Evolutionary conservation across 1,140 invertebrate species (phyloP).

Genomic region (Microplitis demolitor): DNA sequence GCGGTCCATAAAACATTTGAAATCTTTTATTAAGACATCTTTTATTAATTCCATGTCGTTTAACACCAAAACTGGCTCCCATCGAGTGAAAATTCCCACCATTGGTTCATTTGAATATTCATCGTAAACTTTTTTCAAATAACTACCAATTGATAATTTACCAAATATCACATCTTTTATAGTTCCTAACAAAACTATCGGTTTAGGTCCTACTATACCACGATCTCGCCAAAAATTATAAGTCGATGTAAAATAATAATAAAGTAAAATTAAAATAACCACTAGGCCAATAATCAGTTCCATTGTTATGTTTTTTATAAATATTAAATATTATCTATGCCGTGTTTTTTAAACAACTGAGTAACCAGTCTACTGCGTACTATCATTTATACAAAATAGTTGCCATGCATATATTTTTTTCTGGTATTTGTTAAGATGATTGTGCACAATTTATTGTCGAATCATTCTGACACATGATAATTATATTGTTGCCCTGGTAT

Average conservation of each 20-base stretch:
- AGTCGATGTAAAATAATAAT: slow-evolving; percentile 17
- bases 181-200: slow-evolving; percentile 19
- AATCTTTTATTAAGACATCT: slow-evolving; percentile 60
- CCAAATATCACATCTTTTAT: background rate
- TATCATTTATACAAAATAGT: too few relatives aligned
- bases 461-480: too few relatives aligned
- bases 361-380: too few relatives aligned
- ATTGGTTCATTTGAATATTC: slow-evolving; percentile 8
- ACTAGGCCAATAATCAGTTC: background rate
- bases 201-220: slow-evolving; percentile 17
- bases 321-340: background rate
- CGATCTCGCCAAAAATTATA: slow-evolving; percentile 19
- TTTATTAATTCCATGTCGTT: slow-evolving; percentile 59
- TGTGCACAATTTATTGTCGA: too few relatives aligned
- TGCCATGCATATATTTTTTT: too few relatives aligned
- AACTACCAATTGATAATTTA: slow-evolving; percentile 4
- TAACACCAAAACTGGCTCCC: slow-evolving; percentile 49
- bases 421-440: too few relatives aligned
- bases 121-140: slow-evolving; percentile 6
- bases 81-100: slow-evolving; percentile 28
- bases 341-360: background rate
- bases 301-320: background rate
- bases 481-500: too few relatives aligned
- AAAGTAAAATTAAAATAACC: background rate
- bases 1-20: slow-evolving; percentile 55